Evolutionary conservation across 2,113 vertebrate genomes (phyloP), one percentile per base, ranked within the genome.

Genomic region (Forbesichthys papilliferus): DNA sequence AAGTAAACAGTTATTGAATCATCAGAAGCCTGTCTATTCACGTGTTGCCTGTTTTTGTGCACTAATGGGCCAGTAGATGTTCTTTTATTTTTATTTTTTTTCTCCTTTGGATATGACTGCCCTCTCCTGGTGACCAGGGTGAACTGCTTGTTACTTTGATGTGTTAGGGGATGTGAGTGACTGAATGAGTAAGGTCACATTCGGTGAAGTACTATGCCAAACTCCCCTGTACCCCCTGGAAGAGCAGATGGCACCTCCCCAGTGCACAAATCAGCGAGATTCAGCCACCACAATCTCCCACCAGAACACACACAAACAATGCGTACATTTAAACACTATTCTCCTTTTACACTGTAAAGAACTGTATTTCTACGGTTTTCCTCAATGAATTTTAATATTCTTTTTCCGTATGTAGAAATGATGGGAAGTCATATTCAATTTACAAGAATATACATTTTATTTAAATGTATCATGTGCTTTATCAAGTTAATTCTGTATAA

Each of bases 211-310:
- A 48, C 27, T 1, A 52, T 80, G 84, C 86, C 87, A 89, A 84
- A 83, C 54, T 61, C 57, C 82, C 73, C 71, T 82, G 80, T 77
- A 59, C 77, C 51, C 83, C 55, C 48, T 78, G 61, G 73, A 79
- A 54, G 81, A 87, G 84, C 89, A 91, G 89, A 89, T 90, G 86
- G 87, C 68, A 74, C 69, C 84, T 79, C 83, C 83, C 79, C 80
- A 61, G 80, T 83, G 80, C 78, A 83, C 80, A 47, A 71, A 66
- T 78, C 71, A 71, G 76, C 79, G 73, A 75, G 80, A 71, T 76
- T 60, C 78, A 75, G 62, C 79, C 73, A 84, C 82, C 85, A 85
- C 80, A 90, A 77, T 81, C 84, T 83, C 78, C 48, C 48, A 68
- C 77, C 83, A 71, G 78, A 69, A 74, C 59, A 76, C 81, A 83